Evolutionary conservation across 2,888 invertebrate species (phyloP).

Genomic region (Incurvaria masculella): DNA sequence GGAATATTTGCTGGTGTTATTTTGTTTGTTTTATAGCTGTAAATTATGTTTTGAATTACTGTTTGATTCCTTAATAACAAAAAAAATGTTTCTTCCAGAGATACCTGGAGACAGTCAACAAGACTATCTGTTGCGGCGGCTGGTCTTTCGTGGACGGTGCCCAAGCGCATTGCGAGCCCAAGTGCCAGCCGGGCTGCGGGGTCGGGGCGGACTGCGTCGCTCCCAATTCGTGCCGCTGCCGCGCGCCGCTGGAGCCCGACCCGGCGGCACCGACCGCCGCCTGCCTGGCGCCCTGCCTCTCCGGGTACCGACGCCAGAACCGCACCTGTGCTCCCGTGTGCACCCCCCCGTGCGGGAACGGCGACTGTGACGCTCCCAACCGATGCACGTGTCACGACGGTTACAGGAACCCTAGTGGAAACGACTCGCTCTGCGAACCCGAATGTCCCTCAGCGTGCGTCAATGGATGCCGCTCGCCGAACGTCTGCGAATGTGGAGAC

Average conservation of each 20-base stretch:
- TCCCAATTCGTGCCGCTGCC: slow-evolving; percentile 28
- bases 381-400: no score
- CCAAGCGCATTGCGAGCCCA: slow-evolving; percentile 24
- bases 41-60: no score
- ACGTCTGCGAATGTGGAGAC: slow-evolving; percentile 6
- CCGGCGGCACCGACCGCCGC: background rate
- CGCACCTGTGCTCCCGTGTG: no score
- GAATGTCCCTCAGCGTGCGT: slow-evolving; percentile 43
- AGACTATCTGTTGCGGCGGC: slow-evolving; percentile 39
- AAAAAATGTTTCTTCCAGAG: background rate
- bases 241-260: slow-evolving; percentile 16
- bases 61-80: no score
- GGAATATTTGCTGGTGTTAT: no score
- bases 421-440: slow-evolving; percentile 31
- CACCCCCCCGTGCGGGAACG: no score
- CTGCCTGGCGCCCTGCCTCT: background rate
- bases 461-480: slow-evolving; percentile 19
- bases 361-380: no score
- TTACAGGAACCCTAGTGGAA: background rate
- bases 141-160: slow-evolving; percentile 30
- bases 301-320: background rate
- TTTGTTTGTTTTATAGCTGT: no score
- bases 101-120: slow-evolving; percentile 20
- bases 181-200: slow-evolving; percentile 23
- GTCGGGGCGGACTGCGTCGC: slow-evolving; percentile 28